These are phyloP conservation scores for Psilopogon haemacephalus DNA, from an alignment of 2,113 vertebrate species.

Conservation along the genomic window DNA sequence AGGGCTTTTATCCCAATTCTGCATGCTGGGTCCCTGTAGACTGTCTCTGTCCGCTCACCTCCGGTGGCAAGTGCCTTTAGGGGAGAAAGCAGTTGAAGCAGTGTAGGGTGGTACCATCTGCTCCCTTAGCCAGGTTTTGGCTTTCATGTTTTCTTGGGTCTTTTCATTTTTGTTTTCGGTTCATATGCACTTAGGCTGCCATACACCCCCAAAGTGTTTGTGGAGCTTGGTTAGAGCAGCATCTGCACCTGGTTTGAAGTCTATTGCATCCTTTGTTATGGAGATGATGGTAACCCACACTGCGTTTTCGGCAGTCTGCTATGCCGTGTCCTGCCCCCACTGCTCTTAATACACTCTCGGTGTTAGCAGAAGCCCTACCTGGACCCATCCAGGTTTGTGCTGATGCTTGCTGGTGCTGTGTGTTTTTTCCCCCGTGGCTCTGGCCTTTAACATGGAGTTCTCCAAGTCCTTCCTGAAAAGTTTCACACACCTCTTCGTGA, in stretches of 20 bases:
- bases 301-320: not conserved
- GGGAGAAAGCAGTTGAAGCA: not conserved
- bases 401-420: not conserved
- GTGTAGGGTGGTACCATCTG: not conserved
- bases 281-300: not conserved
- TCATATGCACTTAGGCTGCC: not conserved
- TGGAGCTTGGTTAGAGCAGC: not conserved
- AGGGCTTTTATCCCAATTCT: not conserved
- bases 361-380: not conserved
- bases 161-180: not conserved
- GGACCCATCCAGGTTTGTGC: not conserved
- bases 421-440: not conserved
- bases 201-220: not conserved
- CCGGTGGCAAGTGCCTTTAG: not conserved
- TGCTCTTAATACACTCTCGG: not conserved
- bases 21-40: not conserved
- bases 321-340: not conserved
- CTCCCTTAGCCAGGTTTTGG: not conserved
- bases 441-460: not conserved
- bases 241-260: not conserved
- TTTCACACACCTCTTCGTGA: not conserved
- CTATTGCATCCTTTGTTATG: not conserved
- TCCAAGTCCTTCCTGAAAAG: not conserved
- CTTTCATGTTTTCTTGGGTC: not conserved
- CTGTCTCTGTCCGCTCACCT: not conserved